phyloP scores from a whole-genome alignment of 1,140 invertebrate genomes.

The Spodoptera frugiperda region DNA sequence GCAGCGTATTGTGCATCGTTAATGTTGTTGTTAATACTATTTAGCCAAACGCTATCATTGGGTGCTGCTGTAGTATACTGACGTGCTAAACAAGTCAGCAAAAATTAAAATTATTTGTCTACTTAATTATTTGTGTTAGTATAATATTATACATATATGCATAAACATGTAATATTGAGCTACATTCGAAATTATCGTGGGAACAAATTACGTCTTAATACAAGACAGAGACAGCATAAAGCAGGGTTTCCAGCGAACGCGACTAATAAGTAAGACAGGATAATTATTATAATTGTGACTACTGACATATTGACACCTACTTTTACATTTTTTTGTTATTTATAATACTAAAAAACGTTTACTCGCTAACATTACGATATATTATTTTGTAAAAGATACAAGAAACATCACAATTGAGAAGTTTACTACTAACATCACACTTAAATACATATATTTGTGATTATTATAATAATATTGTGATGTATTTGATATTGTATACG shows the following conservation, averaged over 20 bases:
- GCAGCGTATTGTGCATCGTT: background rate
- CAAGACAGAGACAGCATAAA: background rate
- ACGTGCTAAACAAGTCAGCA: too few relatives aligned
- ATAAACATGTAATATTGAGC: conserved; percentile 7
- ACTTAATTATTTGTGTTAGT: conserved; percentile 17
- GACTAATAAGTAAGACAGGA: background rate
- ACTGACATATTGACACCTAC: too few relatives aligned
- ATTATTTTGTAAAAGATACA: conserved; percentile 5
- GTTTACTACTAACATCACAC: conserved; percentile 2
- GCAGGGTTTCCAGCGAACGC: conserved; percentile 13
- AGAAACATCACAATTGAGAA: background rate
- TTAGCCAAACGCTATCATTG: too few relatives aligned
- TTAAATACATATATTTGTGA: background rate
- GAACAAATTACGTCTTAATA: conserved; percentile 8
- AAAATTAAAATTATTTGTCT: background rate
- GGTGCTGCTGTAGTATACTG: too few relatives aligned
- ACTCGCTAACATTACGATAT: background rate
- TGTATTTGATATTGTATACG: background rate
- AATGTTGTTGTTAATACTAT: too few relatives aligned
- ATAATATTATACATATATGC: too few relatives aligned
- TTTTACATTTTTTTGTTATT: too few relatives aligned
- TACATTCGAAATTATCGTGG: background rate
- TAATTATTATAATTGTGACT: background rate
- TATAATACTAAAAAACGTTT: too few relatives aligned
- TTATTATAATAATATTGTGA: too few relatives aligned